A percentile compares a stretch with the other conserved stretches of the same genome.
phyloP scores from a whole-genome alignment of 2,113 vertebrate species.

The Passer domesticus region DNA sequence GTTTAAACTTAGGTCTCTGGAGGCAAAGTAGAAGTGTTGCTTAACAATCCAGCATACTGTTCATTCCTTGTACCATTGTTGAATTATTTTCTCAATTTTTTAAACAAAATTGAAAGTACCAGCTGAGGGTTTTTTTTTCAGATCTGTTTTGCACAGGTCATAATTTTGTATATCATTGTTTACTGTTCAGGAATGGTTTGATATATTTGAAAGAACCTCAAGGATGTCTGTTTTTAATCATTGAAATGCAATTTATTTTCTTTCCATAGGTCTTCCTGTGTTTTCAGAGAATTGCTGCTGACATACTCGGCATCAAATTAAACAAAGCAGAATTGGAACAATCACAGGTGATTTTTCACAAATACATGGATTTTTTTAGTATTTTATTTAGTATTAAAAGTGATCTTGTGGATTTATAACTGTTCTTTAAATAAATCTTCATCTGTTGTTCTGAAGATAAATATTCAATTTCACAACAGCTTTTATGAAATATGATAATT shows the following conservation, averaged over 20 bases:
- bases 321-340: conserved; percentile 99
- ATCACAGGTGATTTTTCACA: conserved; percentile 89
- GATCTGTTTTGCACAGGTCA: conserved; percentile 48
- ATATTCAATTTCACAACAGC: not conserved
- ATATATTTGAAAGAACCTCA: conserved; percentile 67
- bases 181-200: conserved; percentile 61
- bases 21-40: conserved; percentile 42
- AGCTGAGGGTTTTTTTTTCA: conserved; percentile 64
- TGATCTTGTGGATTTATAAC: not conserved
- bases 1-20: conserved; percentile 49
- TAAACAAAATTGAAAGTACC: conserved; percentile 48
- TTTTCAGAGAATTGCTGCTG: conserved; percentile 97
- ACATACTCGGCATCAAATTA: conserved; percentile 95
- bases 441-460: not conserved
- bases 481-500: not conserved
- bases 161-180: conserved; percentile 68
- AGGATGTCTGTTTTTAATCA: conserved; percentile 74
- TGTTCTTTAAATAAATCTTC: not conserved
- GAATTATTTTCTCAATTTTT: conserved; percentile 42
- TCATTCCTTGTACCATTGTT: conserved; percentile 51
- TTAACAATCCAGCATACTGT: conserved; percentile 28
- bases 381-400: not conserved
- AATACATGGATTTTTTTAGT: not conserved
- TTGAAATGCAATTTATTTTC: conserved; percentile 66
- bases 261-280: conserved; percentile 90